phyloP scores from a whole-genome alignment of 2,797 vertebrate genomes.

The Coranthus polyacanthus region DNA sequence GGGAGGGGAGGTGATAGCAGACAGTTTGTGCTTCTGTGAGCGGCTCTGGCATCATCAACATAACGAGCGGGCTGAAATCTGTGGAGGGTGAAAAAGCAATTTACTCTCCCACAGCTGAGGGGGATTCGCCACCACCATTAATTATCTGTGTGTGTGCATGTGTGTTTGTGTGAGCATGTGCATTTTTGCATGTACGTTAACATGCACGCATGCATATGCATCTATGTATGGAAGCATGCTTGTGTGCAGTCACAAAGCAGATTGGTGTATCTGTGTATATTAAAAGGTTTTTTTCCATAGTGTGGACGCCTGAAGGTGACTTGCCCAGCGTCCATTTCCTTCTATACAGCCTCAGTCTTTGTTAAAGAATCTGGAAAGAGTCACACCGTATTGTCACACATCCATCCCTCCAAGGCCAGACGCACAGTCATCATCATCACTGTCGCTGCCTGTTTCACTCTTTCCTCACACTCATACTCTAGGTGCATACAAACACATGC shows the following conservation, averaged over 20 bases:
- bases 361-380: constrained; percentile 68
- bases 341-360: constrained; percentile 54
- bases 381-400: constrained; percentile 56
- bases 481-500: not conserved
- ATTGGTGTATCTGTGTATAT: constrained; percentile 25
- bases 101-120: constrained; percentile 84
- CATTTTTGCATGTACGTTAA: constrained; percentile 9
- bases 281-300: constrained; percentile 27
- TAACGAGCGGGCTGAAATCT: constrained; percentile 83
- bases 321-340: constrained; percentile 57
- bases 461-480: not conserved
- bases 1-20: constrained; percentile 46
- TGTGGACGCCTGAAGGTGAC: constrained; percentile 67
- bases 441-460: constrained; percentile 21
- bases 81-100: constrained; percentile 86
- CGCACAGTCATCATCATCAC: constrained; percentile 49
- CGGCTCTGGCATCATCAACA: constrained; percentile 82
- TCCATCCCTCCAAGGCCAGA: constrained; percentile 50
- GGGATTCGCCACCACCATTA: constrained; percentile 81
- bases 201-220: constrained; percentile 33
- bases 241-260: not conserved
- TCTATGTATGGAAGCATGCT: too few species aligned
- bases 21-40: constrained; percentile 78
- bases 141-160: constrained; percentile 74
- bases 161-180: constrained; percentile 6